Conservation (phyloP, 1,140 invertebrate genomes). For the Hycleus phaleratus region DNA sequence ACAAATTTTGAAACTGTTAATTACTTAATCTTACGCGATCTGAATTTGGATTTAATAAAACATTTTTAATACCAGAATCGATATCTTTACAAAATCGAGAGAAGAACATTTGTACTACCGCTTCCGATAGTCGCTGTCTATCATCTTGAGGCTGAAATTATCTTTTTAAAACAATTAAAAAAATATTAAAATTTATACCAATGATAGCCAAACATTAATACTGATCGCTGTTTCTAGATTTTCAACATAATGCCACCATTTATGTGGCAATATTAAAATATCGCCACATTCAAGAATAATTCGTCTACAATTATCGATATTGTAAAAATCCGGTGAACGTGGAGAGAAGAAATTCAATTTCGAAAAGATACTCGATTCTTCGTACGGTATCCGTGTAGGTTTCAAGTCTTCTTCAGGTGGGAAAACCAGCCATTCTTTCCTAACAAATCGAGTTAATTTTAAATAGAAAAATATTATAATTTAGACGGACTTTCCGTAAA, state of each 20-base stretch:
- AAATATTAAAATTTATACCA: slow-evolving; percentile 42
- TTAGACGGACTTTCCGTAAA: slow-evolving; percentile 63
- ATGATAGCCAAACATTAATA: slow-evolving; percentile 82
- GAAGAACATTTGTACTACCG: slow-evolving; percentile 30
- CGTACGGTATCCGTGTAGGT: slow-evolving; percentile 86
- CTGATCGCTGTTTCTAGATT: slow-evolving; percentile 66
- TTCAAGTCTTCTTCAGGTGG: slow-evolving; percentile 68
- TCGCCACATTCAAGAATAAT: slow-evolving; percentile 73
- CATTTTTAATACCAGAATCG: slow-evolving; percentile 9
- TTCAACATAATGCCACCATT: slow-evolving; percentile 97
- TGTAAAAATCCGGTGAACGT: slow-evolving; percentile 26
- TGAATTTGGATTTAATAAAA: slow-evolving; percentile 30
- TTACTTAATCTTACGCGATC: not conserved
- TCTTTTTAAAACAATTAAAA: not conserved
- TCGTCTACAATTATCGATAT: slow-evolving; percentile 6
- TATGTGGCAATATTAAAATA: slow-evolving; percentile 76
- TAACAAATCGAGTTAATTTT: slow-evolving; percentile 33
- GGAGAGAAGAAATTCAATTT: slow-evolving; percentile 69
- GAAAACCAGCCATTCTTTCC: slow-evolving; percentile 91
- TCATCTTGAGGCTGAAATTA: slow-evolving; percentile 28
- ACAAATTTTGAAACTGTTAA: not conserved
- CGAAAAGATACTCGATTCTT: slow-evolving; percentile 94
- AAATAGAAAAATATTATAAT: not conserved
- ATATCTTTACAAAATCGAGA: slow-evolving; percentile 23
- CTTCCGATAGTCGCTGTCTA: slow-evolving; percentile 31